Evolutionary conservation across 2,113 vertebrate genomes (phyloP).

Genomic region (Cyprinodon tularosa): DNA sequence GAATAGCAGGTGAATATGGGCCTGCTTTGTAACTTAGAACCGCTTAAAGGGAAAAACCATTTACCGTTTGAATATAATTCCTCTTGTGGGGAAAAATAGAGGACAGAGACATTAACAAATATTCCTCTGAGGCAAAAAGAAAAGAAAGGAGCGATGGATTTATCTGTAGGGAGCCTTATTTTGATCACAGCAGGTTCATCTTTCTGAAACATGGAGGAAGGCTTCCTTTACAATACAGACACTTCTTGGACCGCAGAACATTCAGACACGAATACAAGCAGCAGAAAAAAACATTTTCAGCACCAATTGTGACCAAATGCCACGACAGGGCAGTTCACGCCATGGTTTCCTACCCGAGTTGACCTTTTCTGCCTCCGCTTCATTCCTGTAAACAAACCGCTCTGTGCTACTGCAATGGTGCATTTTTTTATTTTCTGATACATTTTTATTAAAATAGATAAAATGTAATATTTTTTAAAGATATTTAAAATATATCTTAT

Average conservation of each 20-base stretch:
- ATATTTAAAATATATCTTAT: too few species aligned
- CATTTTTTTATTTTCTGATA: too few species aligned
- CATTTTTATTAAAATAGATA: too few species aligned
- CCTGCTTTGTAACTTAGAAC: conserved; percentile 10
- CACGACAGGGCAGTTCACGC: too few species aligned
- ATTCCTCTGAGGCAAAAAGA: conserved; percentile 15
- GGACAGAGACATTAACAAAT: conserved; percentile 28
- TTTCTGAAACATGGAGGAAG: conserved; percentile 33
- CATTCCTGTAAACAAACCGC: too few species aligned
- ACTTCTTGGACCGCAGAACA: conserved; percentile 39
- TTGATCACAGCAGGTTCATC: conserved; percentile 49
- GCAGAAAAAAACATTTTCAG: conserved; percentile 1
- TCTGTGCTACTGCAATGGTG: too few species aligned
- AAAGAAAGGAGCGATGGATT: conserved; percentile 7
- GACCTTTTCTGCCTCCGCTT: too few species aligned
- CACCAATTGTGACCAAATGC: conserved; percentile 25
- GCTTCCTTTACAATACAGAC: conserved; percentile 41
- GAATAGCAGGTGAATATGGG: conserved; percentile 7
- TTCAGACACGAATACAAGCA: neutral
- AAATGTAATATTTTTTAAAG: too few species aligned
- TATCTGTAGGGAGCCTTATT: conserved; percentile 45
- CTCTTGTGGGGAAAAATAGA: conserved; percentile 24
- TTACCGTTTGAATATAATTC: conserved; percentile 28
- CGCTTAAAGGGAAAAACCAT: conserved; percentile 25
- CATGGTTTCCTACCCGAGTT: too few species aligned